Evolutionary conservation across 2,113 vertebrate genomes (phyloP).

Genomic region (Oreochromis niloticus): DNA sequence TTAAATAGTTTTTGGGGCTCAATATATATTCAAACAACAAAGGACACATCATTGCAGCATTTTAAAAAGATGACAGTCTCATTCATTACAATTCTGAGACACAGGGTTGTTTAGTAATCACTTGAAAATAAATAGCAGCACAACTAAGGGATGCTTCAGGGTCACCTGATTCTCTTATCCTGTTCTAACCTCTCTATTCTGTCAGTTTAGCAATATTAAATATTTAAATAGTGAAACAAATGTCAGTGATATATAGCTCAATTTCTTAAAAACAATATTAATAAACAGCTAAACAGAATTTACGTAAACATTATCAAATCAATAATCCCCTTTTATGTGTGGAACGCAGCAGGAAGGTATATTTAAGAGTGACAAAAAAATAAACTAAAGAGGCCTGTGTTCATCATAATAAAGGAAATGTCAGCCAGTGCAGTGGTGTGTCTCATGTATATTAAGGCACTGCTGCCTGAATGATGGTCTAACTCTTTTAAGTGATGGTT

Average conservation of each 20-base stretch:
- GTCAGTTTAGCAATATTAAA: neutral
- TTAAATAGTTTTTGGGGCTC: rapidly evolving
- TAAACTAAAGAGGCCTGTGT: neutral
- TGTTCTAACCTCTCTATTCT: neutral
- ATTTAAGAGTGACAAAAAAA: neutral
- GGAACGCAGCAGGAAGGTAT: neutral
- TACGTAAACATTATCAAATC: neutral
- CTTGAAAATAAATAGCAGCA: neutral
- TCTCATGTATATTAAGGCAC: neutral
- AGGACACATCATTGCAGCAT: neutral
- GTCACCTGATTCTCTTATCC: neutral
- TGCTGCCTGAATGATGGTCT: neutral
- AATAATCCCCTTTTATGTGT: neutral
- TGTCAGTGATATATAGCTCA: neutral
- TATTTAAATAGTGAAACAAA: neutral
- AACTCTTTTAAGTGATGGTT: neutral
- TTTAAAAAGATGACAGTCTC: neutral
- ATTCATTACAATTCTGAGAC: neutral
- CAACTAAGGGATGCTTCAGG: neutral
- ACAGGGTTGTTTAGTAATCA: neutral
- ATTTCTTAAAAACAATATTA: neutral
- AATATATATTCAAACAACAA: neutral
- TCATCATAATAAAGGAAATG: neutral
- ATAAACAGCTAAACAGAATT: neutral
- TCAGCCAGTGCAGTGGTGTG: neutral